Conservation (phyloP, 2,888 invertebrate genomes). For the Amblyteles armatorius region DNA sequence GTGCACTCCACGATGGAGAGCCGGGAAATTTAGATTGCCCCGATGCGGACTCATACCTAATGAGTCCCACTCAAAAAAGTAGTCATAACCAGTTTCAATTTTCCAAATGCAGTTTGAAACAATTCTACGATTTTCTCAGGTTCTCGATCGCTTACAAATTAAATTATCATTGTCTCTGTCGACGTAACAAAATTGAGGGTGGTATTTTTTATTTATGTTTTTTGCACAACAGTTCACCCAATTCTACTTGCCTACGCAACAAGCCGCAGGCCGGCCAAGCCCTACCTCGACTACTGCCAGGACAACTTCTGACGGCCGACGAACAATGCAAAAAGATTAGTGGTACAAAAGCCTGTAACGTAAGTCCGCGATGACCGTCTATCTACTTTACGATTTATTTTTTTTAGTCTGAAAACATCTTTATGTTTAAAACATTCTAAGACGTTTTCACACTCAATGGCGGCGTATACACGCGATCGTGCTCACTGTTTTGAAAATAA, state of each 20-base stretch:
- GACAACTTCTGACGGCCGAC: constrained; percentile 93
- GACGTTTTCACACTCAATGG: background rate
- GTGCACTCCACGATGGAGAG: constrained; percentile 76
- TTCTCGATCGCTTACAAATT: constrained; percentile 53
- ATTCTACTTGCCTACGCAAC: constrained; percentile 94
- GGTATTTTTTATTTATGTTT: constrained; percentile 84
- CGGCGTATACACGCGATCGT: background rate
- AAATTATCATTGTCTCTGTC: background rate
- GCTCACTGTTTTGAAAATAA: no score
- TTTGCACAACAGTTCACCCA: constrained; percentile 87
- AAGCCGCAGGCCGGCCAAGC: constrained; percentile 93
- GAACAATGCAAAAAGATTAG: constrained; percentile 94
- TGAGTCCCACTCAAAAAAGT: constrained; percentile 71
- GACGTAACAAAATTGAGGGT: background rate
- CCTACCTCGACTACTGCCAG: constrained; percentile 93
- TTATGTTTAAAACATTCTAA: background rate
- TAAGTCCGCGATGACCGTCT: constrained; percentile 82
- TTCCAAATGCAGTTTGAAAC: constrained; percentile 74
- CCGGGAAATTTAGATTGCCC: constrained; percentile 65
- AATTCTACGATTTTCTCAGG: constrained; percentile 75
- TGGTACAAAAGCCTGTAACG: constrained; percentile 92
- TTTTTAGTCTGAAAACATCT: background rate
- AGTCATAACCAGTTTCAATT: constrained; percentile 75
- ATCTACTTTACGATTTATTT: background rate
- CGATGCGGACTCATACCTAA: constrained; percentile 74